Conservation (phyloP, 2,113 vertebrate genomes). For the Erpornis zantholeuca region DNA sequence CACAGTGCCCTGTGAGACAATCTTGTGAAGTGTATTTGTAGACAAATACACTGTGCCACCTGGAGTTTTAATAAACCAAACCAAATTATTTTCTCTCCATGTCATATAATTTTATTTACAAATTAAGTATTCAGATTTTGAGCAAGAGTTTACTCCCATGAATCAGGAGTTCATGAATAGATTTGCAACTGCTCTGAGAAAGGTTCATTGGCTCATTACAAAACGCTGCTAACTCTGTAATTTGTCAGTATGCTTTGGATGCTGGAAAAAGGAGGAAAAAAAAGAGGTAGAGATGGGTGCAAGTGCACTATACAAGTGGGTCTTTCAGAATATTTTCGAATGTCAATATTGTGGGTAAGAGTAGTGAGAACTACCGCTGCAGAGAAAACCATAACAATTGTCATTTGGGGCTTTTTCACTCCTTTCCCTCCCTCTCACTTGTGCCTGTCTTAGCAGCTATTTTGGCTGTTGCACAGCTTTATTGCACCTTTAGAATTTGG, state of each 20-base stretch:
- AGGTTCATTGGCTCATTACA: not conserved
- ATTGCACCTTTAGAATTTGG: conserved; percentile 10
- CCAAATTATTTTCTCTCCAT: conserved; percentile 9
- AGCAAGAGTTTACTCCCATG: not conserved
- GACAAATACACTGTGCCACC: not conserved
- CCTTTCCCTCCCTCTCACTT: not conserved
- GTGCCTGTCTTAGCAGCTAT: not conserved
- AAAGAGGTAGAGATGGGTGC: not conserved
- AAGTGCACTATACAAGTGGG: not conserved
- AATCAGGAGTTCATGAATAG: not conserved
- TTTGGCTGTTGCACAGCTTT: not conserved
- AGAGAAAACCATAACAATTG: not conserved
- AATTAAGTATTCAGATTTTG: not conserved
- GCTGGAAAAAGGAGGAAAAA: not conserved
- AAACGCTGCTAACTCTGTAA: not conserved
- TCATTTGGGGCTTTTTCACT: not conserved
- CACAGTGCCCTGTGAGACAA: not conserved
- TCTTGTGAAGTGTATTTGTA: conserved; percentile 4
- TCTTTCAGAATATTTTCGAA: not conserved
- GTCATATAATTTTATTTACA: not conserved
- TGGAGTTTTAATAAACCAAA: conserved; percentile 50
- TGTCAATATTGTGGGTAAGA: not conserved
- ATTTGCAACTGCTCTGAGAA: conserved; percentile 5
- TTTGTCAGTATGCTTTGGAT: not conserved
- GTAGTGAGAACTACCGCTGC: not conserved